phyloP scores from a whole-genome alignment of 1,140 invertebrate genomes.

The Plectrocnemia conspersa region DNA sequence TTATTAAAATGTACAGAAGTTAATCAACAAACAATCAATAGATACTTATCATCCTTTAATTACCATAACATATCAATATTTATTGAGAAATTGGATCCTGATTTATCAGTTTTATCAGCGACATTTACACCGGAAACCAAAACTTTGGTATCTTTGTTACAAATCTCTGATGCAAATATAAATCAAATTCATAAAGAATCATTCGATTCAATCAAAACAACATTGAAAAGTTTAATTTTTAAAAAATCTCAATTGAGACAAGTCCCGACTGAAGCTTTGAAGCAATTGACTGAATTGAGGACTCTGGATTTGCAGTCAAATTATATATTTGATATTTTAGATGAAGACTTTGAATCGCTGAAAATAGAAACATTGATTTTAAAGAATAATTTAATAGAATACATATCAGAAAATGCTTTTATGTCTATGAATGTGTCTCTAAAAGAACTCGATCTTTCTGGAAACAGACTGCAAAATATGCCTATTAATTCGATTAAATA shows the following conservation, averaged over 20 bases:
- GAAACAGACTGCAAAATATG: conserved; percentile 1
- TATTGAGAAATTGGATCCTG: no score
- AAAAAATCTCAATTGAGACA: conserved; percentile 1
- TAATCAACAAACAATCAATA: no score
- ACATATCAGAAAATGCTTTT: conserved; percentile 3
- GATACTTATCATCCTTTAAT: no score
- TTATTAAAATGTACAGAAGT: no score
- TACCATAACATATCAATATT: no score
- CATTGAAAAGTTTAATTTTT: neutral
- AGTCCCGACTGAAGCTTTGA: neutral
- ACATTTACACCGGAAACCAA: no score
- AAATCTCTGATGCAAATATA: conserved; percentile 3
- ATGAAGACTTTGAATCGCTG: neutral
- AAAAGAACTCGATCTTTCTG: neutral
- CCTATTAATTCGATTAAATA: neutral
- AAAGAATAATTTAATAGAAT: conserved; percentile 9
- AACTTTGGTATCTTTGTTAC: no score
- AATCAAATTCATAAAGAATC: neutral
- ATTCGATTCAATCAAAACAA: neutral
- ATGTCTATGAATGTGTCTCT: neutral
- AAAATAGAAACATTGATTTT: neutral
- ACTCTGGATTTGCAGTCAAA: conserved; percentile 6
- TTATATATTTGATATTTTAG: neutral
- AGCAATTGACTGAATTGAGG: neutral
- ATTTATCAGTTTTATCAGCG: no score